Evolutionary conservation across 1,140 invertebrate species (phyloP), one percentile per base, ranked within the genome.

Genomic region (Bilobella aurantiaca): DNA sequence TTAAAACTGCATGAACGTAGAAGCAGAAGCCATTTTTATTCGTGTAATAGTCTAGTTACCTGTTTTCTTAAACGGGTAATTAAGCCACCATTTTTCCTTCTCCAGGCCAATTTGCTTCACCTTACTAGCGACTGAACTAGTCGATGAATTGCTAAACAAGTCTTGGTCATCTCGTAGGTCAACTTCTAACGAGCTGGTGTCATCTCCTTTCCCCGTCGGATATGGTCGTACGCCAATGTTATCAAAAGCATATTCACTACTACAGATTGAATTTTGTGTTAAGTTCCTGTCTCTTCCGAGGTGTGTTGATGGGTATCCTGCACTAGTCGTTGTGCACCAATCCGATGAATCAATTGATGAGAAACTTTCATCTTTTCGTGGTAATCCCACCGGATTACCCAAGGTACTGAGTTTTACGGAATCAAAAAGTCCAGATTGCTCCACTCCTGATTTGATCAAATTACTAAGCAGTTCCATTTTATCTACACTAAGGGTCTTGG

Each of bases 21-120:
- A 42, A n/a, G 37, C 8, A 42, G 8, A n/a, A 8, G 37, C n/a
- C n/a, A n/a, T 42, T 8, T n/a, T 12, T 42, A 42, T 42, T 42
- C 37, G 8, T 42, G 8, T 42, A 42, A 8, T n/a, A 12, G 8
- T 42, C 8, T 8, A 23, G 12, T n/a, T 57, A 64, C 63, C 69
- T 59, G 49, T 56, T 18, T 68, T 71, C 31, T 68, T n/a, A n/a
- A n/a, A n/a, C n/a, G n/a, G n/a, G n/a, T n/a, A n/a, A n/a, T n/a
- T n/a, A n/a, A n/a, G n/a, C 70, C 69, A 71, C 66, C 67, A 71
- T 23, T 68, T 61, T n/a, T 71, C 69, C 42, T n/a, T n/a, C n/a
- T n/a, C 47, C 61, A 29, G 23, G 27, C 3, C 57, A 18, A 53
- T 23, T 53, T 53, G 49, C 8, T 14, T 53, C 49, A 18, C 25